Evolutionary conservation across 2,113 vertebrate species (phyloP).

Genomic region (Echinops telfairi): DNA sequence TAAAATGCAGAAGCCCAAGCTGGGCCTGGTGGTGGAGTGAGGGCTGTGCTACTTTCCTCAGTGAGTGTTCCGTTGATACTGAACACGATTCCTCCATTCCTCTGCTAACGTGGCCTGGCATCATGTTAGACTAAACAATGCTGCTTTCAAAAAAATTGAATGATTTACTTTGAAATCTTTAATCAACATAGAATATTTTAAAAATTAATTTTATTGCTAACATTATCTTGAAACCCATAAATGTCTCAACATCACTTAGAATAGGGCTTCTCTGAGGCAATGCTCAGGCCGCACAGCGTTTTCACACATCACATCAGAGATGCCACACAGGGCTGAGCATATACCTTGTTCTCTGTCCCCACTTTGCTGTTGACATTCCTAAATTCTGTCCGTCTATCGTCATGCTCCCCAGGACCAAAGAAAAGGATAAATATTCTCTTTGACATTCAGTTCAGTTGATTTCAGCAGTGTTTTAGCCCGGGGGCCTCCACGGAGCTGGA

Average conservation of each 20-base stretch:
- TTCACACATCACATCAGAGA: conserved; percentile 49
- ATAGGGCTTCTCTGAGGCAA: not conserved
- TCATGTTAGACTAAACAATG: not conserved
- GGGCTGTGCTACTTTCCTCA: conserved; percentile 1
- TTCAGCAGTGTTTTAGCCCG: not conserved
- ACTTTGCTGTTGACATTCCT: not conserved
- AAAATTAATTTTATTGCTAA: conserved; percentile 50
- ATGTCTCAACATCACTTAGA: conserved; percentile 36
- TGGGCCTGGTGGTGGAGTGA: conserved; percentile 18
- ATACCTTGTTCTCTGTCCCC: not conserved
- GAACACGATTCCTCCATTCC: too few species aligned
- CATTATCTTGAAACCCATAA: not conserved
- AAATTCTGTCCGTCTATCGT: not conserved
- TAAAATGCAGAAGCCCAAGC: conserved; percentile 58
- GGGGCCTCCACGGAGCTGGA: not conserved
- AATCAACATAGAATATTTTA: conserved; percentile 11
- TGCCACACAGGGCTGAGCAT: not conserved
- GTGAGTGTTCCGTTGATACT: not conserved
- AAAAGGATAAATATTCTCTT: not conserved
- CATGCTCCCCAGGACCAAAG: conserved; percentile 31
- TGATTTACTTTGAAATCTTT: conserved; percentile 16
- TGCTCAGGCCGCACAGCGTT: not conserved
- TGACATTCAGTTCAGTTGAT: not conserved
- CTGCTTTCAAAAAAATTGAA: not conserved
- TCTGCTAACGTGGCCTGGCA: not conserved